Percentiles rank a stretch among this genome's conserved stretches.
phyloP scores from a whole-genome alignment of 1,140 invertebrate species.

The Acromyrmex echinatior region DNA sequence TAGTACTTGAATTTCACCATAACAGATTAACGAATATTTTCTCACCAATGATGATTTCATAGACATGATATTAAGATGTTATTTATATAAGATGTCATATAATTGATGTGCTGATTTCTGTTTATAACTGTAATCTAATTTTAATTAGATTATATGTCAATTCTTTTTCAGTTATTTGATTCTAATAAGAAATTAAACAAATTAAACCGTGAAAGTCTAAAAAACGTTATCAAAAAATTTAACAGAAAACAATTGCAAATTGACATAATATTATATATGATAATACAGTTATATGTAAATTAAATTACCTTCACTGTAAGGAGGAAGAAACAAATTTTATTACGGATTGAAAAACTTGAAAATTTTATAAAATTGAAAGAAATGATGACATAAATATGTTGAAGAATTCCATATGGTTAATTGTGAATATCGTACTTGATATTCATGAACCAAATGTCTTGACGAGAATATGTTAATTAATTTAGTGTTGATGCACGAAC shows the following conservation, averaged over 20 bases:
- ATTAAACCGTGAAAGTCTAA: too few relatives aligned
- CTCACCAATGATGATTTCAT: not conserved
- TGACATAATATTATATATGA: not conserved
- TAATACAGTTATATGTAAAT: not conserved
- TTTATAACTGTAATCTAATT: not conserved
- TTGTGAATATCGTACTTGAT: not conserved
- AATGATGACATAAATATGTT: not conserved
- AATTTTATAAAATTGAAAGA: not conserved
- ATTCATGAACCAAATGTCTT: constrained; percentile 26
- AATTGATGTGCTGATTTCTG: not conserved
- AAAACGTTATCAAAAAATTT: not conserved
- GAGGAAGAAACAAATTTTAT: not conserved
- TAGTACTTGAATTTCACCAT: not conserved
- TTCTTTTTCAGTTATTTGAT: not conserved
- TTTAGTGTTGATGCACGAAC: constrained; percentile 66
- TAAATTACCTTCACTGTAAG: not conserved
- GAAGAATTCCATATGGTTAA: not conserved
- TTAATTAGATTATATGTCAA: not conserved
- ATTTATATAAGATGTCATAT: not conserved
- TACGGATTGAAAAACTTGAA: not conserved
- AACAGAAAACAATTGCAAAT: not conserved
- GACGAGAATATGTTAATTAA: constrained; percentile 66
- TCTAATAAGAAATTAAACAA: not conserved
- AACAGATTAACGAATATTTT: not conserved
- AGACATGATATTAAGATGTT: not conserved